A percentile compares a stretch with the other conserved stretches of the same genome.
These are phyloP conservation scores for Pelusios castaneus DNA, from an alignment of 2,113 vertebrate genomes.

Conservation along the genomic window DNA sequence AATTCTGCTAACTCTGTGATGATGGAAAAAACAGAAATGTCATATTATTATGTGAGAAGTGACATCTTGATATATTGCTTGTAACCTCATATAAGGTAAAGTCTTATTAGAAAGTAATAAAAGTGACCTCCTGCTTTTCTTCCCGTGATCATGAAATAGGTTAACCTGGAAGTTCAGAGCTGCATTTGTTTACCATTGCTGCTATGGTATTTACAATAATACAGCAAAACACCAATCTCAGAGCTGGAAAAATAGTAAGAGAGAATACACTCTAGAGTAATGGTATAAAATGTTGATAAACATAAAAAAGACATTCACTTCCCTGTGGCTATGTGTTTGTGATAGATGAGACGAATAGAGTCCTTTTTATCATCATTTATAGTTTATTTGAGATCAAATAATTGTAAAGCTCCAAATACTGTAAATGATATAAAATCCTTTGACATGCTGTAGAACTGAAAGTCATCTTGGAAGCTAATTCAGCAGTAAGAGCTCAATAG, in stretches of 20 bases:
- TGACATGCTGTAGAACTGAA: conserved; percentile 4
- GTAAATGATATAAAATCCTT: not conserved
- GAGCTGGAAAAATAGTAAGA: conserved; percentile 64
- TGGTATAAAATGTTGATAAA: conserved; percentile 52
- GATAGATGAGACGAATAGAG: conserved; percentile 29
- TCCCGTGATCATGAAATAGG: conserved; percentile 58
- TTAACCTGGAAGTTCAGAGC: conserved; percentile 65
- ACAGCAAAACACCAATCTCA: conserved; percentile 51
- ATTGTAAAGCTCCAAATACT: not conserved
- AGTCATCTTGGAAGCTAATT: conserved; percentile 11
- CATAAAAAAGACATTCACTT: conserved; percentile 49
- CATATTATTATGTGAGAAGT: conserved; percentile 76
- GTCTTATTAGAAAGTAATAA: conserved; percentile 77
- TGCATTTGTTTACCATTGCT: conserved; percentile 62
- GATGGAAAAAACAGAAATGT: conserved; percentile 74
- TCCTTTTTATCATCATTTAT: not conserved
- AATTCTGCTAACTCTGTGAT: conserved; percentile 71
- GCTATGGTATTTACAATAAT: conserved; percentile 63
- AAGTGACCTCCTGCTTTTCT: conserved; percentile 69
- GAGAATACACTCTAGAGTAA: conserved; percentile 68
- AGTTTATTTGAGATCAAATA: not conserved
- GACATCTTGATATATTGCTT: conserved; percentile 77
- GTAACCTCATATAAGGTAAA: conserved; percentile 75
- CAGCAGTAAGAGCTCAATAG: not conserved
- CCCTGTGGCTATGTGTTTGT: conserved; percentile 22